Conservation (phyloP, 53 echinoderm and acorn worm species). For the Astropecten irregularis region DNA sequence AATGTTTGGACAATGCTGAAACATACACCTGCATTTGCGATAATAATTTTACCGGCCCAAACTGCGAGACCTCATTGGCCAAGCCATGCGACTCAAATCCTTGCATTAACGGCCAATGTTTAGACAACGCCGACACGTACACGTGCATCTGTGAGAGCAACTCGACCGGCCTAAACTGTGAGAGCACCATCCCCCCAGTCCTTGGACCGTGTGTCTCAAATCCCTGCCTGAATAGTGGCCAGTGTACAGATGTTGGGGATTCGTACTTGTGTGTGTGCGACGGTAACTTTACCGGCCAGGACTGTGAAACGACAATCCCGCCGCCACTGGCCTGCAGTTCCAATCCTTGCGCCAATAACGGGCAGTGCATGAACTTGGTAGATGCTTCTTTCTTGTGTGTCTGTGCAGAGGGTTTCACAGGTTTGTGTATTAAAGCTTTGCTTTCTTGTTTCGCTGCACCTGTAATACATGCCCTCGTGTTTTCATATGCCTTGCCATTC, state of each 20-base stretch:
- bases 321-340: constrained; percentile 61
- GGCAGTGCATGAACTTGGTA: constrained; percentile 44
- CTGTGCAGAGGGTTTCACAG: constrained; percentile 64
- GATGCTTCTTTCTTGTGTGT: constrained; percentile 58
- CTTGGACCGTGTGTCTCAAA: constrained; percentile 43
- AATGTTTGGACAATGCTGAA: constrained; percentile 39
- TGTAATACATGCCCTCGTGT: too few relatives aligned
- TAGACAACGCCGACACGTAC: constrained; percentile 17
- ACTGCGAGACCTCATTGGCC: constrained; percentile 59
- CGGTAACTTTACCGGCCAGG: constrained; percentile 59
- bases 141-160: constrained; percentile 51
- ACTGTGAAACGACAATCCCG: constrained; percentile 61
- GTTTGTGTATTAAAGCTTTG: background rate
- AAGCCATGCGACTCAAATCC: constrained; percentile 66
- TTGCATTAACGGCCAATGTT: constrained; percentile 70
- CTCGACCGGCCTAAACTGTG: constrained; percentile 71
- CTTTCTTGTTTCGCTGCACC: too few relatives aligned
- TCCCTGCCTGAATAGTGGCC: constrained; percentile 62
- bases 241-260: constrained; percentile 25
- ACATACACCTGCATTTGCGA: constrained; percentile 65
- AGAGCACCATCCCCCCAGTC: constrained; percentile 11
- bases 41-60: constrained; percentile 55
- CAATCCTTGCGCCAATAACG: constrained; percentile 71
- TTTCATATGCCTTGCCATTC: too few relatives aligned
- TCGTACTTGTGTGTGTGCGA: constrained; percentile 64